phyloP scores from a whole-genome alignment of 1,140 invertebrate genomes.

The Temnothorax nylanderi region DNA sequence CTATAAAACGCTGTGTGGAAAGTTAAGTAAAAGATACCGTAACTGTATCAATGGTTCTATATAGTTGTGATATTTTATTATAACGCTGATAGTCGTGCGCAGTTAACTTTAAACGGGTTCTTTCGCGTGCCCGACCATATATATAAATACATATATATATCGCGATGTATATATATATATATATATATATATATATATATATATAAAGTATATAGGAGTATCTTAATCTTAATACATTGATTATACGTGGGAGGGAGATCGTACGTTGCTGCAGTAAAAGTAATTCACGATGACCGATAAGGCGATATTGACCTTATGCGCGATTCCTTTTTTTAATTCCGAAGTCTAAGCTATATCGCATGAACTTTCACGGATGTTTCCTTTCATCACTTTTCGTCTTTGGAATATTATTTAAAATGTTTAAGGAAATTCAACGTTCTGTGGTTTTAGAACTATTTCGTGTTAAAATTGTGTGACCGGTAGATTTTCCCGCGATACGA shows the following conservation, averaged over 20 bases:
- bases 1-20: constrained; percentile 55
- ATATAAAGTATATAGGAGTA: constrained; percentile 34
- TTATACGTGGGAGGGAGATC: constrained; percentile 1
- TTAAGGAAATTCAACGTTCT: neutral
- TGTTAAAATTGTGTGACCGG: neutral
- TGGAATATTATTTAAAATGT: neutral
- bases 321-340: constrained; percentile 17
- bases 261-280: constrained; percentile 20
- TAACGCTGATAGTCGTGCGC: constrained; percentile 68
- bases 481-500: neutral
- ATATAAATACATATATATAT: neutral
- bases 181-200: neutral
- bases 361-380: constrained; percentile 12
- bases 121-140: constrained; percentile 38
- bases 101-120: constrained; percentile 56
- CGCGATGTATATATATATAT: neutral
- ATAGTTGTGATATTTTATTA: constrained; percentile 85
- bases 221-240: constrained; percentile 44
- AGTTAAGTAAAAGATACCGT: constrained; percentile 74
- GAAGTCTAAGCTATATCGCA: constrained; percentile 3
- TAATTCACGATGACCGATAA: constrained; percentile 7
- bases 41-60: constrained; percentile 83
- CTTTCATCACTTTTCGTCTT: neutral
- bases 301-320: neutral
- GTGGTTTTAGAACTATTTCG: neutral